phyloP scores from a whole-genome alignment of 2,888 invertebrate species.

The Allacma fusca region DNA sequence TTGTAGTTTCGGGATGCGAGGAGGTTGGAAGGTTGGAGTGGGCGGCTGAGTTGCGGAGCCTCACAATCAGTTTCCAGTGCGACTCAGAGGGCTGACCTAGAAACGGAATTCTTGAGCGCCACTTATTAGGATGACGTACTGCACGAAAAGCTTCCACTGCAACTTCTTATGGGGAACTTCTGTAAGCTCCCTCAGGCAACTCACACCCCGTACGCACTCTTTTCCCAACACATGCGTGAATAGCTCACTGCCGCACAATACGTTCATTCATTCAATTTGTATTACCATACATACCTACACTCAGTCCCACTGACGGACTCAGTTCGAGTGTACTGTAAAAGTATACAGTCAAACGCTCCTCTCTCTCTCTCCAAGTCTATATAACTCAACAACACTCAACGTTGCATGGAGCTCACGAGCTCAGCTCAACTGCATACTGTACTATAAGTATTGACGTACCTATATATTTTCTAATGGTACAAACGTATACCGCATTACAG shows the following conservation, averaged over 20 bases:
- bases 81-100: constrained; percentile 54
- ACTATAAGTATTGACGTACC: no score
- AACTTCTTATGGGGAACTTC: neutral
- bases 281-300: no score
- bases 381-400: no score
- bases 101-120: constrained; percentile 57
- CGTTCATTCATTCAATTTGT: neutral
- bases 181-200: constrained; percentile 5
- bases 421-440: no score
- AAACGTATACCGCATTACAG: no score
- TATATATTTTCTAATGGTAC: no score
- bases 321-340: no score
- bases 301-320: no score
- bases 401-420: no score
- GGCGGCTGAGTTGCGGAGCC: constrained; percentile 2
- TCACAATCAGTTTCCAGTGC: constrained; percentile 37
- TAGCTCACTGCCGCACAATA: neutral
- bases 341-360: no score
- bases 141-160: constrained; percentile 49
- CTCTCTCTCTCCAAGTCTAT: no score
- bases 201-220: constrained; percentile 13
- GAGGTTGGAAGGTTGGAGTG: neutral
- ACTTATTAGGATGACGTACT: constrained; percentile 52
- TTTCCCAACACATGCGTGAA: neutral
- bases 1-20: neutral